Evolutionary conservation across 2,797 vertebrate species (phyloP).

Genomic region (Anableps anableps): DNA sequence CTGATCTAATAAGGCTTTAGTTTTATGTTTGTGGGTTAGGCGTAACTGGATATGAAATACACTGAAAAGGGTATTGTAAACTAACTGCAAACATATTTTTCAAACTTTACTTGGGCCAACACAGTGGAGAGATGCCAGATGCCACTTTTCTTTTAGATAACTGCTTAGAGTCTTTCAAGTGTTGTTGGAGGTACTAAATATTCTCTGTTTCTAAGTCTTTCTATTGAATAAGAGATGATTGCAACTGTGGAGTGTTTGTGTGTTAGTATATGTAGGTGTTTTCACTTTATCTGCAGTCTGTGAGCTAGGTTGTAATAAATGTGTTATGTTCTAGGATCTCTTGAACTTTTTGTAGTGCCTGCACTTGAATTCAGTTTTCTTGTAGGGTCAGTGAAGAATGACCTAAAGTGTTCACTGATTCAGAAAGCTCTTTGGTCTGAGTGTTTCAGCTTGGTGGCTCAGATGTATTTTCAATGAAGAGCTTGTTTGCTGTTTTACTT

Average conservation of each 20-base stretch:
- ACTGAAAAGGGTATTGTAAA: not conserved
- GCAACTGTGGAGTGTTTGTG: not conserved
- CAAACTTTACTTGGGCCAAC: not conserved
- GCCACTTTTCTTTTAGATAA: not conserved
- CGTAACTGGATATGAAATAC: not conserved
- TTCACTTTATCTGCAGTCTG: not conserved
- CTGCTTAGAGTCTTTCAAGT: not conserved
- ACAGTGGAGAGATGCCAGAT: not conserved
- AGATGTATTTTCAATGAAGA: not conserved
- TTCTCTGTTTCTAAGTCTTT: not conserved
- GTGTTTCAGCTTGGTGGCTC: not conserved
- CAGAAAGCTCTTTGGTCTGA: not conserved
- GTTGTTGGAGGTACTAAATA: not conserved
- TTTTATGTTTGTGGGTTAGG: not conserved
- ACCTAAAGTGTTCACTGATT: not conserved
- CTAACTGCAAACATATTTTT: not conserved
- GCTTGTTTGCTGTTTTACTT: not conserved
- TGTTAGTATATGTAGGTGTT: not conserved
- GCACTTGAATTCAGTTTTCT: not conserved
- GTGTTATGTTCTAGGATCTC: not conserved
- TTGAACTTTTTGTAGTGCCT: constrained; percentile 1
- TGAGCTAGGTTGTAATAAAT: not conserved
- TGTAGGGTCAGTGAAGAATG: not conserved
- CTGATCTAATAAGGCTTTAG: not conserved
- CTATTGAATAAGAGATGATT: not conserved